Conservation (phyloP, 2,888 invertebrate species). For the Drosophila meridiana region DNA sequence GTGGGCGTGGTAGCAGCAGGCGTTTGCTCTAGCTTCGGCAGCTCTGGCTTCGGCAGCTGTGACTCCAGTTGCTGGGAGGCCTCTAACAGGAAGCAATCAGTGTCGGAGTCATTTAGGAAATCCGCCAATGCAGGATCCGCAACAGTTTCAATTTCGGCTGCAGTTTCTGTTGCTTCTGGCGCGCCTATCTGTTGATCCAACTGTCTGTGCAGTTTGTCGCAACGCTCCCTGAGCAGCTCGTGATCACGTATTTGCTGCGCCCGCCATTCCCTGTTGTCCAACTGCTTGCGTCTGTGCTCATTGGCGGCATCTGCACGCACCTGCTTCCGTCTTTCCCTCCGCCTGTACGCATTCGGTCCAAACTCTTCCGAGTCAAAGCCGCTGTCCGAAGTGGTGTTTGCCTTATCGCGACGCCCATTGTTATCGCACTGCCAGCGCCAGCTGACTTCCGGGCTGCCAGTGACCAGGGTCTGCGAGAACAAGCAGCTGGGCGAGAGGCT, state of each 20-base stretch:
- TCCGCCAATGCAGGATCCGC: constrained; percentile 60
- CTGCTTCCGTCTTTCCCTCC: constrained; percentile 52
- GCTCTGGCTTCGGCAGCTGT: constrained; percentile 33
- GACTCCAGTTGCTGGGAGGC: constrained; percentile 82
- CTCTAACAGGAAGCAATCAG: constrained; percentile 78
- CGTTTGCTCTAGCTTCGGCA: constrained; percentile 21
- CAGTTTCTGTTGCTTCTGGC: not conserved
- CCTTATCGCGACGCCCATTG: constrained; percentile 34
- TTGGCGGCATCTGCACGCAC: constrained; percentile 41
- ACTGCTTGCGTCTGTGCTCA: constrained; percentile 64
- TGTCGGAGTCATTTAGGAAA: constrained; percentile 82
- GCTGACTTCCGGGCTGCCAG: constrained; percentile 82
- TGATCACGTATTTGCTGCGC: constrained; percentile 74
- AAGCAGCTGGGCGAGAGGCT: constrained; percentile 77
- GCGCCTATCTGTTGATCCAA: constrained; percentile 51
- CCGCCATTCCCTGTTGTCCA: constrained; percentile 69
- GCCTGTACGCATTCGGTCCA: constrained; percentile 29
- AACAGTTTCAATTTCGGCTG: not conserved
- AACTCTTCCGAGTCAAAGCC: constrained; percentile 74
- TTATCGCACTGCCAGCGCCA: constrained; percentile 80
- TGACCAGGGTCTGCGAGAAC: constrained; percentile 80
- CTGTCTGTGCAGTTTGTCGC: constrained; percentile 76
- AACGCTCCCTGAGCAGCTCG: constrained; percentile 77
- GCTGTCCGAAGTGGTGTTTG: constrained; percentile 67
- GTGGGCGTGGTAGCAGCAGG: constrained; percentile 50